These are phyloP conservation scores for Sinosuthora webbiana DNA, from an alignment of 2,113 vertebrate species.

Conservation along the genomic window DNA sequence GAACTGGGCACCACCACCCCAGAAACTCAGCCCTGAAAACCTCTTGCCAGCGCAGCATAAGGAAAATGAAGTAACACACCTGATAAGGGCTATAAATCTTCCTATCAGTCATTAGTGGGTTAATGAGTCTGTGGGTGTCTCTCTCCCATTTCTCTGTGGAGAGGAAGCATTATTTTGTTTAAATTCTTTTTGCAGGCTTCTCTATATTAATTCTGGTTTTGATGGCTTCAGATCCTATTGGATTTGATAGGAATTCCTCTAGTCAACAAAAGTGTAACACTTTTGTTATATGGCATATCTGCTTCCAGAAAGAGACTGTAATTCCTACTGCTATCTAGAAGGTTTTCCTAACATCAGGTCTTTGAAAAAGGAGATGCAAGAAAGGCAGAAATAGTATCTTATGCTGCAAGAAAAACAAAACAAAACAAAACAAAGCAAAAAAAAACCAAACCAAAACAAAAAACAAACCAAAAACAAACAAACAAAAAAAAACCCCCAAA, in stretches of 20 bases:
- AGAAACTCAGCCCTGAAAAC: background rate
- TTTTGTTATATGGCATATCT: background rate
- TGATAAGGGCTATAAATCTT: background rate
- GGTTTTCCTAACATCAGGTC: background rate
- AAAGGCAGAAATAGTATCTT: background rate
- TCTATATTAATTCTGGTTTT: background rate
- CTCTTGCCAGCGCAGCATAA: background rate
- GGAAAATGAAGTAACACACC: background rate
- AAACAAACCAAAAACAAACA: no score
- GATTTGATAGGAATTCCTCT: background rate
- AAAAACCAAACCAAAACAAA: no score
- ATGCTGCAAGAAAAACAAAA: background rate
- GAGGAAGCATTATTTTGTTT: background rate
- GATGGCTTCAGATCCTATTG: background rate
- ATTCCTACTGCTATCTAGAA: background rate
- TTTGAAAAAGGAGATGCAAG: background rate
- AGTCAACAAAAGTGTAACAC: rapidly evolving
- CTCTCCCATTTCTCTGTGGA: background rate
- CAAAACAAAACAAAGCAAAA: background rate
- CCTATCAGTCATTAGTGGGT: background rate
- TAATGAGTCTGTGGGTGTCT: background rate
- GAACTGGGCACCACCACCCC: rapidly evolving
- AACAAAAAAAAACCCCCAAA: background rate
- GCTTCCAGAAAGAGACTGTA: background rate
- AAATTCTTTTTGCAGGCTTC: background rate